phyloP scores from a whole-genome alignment of 2,113 vertebrate genomes.

The Nannospalax galili region DNA sequence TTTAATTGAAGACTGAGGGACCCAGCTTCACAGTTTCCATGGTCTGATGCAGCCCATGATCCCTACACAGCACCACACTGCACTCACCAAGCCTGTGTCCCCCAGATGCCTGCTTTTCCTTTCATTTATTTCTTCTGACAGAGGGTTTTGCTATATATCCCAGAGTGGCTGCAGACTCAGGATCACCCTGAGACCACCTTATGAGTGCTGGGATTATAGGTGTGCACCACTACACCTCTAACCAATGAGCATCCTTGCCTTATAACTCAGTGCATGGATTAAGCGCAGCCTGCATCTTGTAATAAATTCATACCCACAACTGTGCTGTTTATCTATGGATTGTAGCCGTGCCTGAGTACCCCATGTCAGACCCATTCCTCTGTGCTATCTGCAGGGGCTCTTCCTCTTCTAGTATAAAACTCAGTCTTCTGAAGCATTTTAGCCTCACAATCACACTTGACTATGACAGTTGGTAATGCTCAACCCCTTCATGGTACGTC shows the following conservation, averaged over 20 bases:
- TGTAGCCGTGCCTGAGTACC: not conserved
- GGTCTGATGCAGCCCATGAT: fast-evolving
- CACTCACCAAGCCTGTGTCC: fast-evolving
- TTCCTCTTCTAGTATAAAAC: not conserved
- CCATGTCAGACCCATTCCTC: not conserved
- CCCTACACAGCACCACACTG: fast-evolving
- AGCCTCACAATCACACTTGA: not conserved
- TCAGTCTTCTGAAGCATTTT: not conserved
- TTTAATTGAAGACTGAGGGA: slow-evolving; percentile 53
- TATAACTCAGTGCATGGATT: not conserved
- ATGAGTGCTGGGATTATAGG: not conserved
- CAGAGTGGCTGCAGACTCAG: not conserved
- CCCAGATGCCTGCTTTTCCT: not conserved
- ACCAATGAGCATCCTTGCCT: not conserved
- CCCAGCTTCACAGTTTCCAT: not conserved
- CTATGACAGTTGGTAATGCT: not conserved
- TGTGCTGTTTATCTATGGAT: not conserved
- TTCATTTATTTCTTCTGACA: not conserved
- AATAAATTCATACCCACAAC: not conserved
- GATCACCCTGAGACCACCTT: not conserved
- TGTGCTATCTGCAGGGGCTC: not conserved
- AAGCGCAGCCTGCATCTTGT: not conserved
- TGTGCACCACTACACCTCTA: not conserved
- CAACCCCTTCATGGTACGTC: fast-evolving
- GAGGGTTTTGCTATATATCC: not conserved